These are phyloP conservation scores for Pheosia tremula DNA, from an alignment of 2,888 invertebrate genomes.

Conservation along the genomic window DNA sequence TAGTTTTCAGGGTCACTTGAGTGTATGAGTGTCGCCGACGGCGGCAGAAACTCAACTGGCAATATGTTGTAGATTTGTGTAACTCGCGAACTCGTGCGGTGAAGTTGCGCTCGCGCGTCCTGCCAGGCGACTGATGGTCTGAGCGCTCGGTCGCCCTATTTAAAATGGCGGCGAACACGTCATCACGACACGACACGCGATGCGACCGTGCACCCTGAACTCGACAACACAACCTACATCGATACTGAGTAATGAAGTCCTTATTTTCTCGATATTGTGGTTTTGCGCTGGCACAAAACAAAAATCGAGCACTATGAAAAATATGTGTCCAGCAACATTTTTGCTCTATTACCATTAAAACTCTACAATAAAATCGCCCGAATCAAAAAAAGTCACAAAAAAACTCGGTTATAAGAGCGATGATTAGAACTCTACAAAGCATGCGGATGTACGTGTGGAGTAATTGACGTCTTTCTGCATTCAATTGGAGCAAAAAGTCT, in stretches of 20 bases:
- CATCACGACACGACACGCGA: slow-evolving; percentile 80
- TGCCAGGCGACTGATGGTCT: slow-evolving; percentile 87
- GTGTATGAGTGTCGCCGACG: slow-evolving; percentile 53
- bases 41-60: slow-evolving; percentile 56
- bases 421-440: slow-evolving; percentile 33
- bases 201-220: slow-evolving; percentile 74
- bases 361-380: slow-evolving; percentile 21
- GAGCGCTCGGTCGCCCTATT: slow-evolving; percentile 78
- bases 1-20: slow-evolving; percentile 56
- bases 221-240: slow-evolving; percentile 59
- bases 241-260: slow-evolving; percentile 55
- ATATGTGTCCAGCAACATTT: not conserved
- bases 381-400: slow-evolving; percentile 25
- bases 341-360: slow-evolving; percentile 1
- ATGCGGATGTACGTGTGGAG: slow-evolving; percentile 41
- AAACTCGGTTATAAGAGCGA: slow-evolving; percentile 24
- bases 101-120: slow-evolving; percentile 63
- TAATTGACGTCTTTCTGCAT: slow-evolving; percentile 34
- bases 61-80: slow-evolving; percentile 34
- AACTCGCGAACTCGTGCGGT: slow-evolving; percentile 36
- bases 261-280: slow-evolving; percentile 47
- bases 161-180: slow-evolving; percentile 79
- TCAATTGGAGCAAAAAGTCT: slow-evolving; percentile 47
- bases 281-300: slow-evolving; percentile 13
- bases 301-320: slow-evolving; percentile 7